Evolutionary conservation across 2,888 invertebrate genomes (phyloP), one percentile per base, ranked within the genome.

Genomic region (Macrosoma leucophasiata): DNA sequence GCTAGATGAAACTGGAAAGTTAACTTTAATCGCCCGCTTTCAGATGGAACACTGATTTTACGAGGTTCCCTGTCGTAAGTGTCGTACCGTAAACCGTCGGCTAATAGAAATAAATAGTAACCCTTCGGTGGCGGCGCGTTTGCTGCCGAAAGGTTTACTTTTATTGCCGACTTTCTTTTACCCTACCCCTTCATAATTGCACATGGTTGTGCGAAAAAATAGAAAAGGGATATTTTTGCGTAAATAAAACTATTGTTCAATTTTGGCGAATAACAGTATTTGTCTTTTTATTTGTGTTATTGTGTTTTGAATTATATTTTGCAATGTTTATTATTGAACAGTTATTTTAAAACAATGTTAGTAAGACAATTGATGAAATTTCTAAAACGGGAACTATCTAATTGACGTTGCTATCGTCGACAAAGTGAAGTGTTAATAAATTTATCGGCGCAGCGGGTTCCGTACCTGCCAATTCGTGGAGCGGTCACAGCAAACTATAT

Each of bases 141-240:
- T 66, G 72, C 73, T 64, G 74, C 73, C 71, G 74, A 78, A 75
- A 75, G 78, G 79, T 76, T 82, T 78, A 79, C 61, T 74, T 81
- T 82, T 82, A 79, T 78, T 72, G 66, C 69, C 55, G 58, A 74
- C 76, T 79, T 77, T 79, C 74, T 78, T 74, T 63, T 66, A 64
- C 62, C 61, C 58, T 61, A 73, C 70, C 75, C 77, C 68, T 74
- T 74, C 70, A 72, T 77, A 76, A 79, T 75, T 73, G 78, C 62
- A n/a, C 53, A 67, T 63, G 70, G 68, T 71, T 68, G 62, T 52
- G 50, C 44, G 61, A 68, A 74, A 69, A 69, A 65, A 58, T 56
- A 55, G 53, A 59, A 62, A 66, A 61, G 46, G n/a, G 48, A 48
- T 46, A 46, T 58, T 64, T 67, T 69, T 62, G 55, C 52, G 50